A percentile compares a stretch with the other conserved stretches of the same genome.
Evolutionary conservation across 2,888 invertebrate genomes (phyloP).

Genomic region (Papilio gigon): DNA sequence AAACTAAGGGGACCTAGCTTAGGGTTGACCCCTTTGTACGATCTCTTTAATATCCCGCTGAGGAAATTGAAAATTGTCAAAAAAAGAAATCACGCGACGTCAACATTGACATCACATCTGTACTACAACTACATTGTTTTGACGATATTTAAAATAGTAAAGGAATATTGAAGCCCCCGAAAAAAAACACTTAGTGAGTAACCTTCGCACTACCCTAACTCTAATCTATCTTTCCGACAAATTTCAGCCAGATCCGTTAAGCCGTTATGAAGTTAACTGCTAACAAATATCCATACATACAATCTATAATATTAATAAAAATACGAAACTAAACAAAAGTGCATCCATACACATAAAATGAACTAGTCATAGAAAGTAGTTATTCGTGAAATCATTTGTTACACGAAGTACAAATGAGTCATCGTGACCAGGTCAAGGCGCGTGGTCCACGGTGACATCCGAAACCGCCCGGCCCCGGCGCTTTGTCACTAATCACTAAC

Average conservation of each 20-base stretch:
- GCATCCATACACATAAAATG: not conserved
- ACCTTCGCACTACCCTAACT: too few species aligned
- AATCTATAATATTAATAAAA: not conserved
- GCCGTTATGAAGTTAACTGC: too few species aligned
- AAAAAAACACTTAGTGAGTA: too few species aligned
- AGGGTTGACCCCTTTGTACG: slow-evolving; percentile 27
- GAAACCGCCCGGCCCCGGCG: not conserved
- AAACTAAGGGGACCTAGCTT: slow-evolving; percentile 13
- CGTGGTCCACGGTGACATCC: slow-evolving; percentile 24
- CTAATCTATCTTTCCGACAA: too few species aligned
- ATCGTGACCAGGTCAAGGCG: slow-evolving; percentile 31
- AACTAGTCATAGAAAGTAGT: not conserved
- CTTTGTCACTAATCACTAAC: not conserved
- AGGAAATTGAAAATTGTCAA: slow-evolving; percentile 15
- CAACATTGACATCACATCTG: not conserved
- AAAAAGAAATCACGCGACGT: slow-evolving; percentile 9
- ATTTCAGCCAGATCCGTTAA: too few species aligned
- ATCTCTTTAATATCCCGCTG: slow-evolving; percentile 26
- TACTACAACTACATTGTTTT: not conserved
- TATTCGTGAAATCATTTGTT: slow-evolving; percentile 12
- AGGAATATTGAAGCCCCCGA: too few species aligned
- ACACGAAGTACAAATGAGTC: slow-evolving; percentile 20
- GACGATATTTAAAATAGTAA: not conserved
- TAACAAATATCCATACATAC: not conserved
- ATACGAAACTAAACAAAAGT: not conserved